phyloP scores from a whole-genome alignment of 1,140 invertebrate species.

The Manduca sexta region DNA sequence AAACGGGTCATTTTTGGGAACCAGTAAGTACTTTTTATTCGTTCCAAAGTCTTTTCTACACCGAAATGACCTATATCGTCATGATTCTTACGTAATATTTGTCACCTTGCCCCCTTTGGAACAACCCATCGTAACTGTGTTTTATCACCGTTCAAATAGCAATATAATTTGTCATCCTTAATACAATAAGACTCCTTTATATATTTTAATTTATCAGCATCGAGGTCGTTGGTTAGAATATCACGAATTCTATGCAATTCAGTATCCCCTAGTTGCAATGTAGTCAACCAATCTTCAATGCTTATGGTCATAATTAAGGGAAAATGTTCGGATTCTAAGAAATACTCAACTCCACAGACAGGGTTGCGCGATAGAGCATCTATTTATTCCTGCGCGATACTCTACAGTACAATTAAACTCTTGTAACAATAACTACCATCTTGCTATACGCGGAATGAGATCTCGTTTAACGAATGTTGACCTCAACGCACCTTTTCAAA shows the following conservation, averaged over 20 bases:
- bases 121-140: neutral
- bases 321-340: neutral
- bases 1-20: neutral
- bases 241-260: neutral
- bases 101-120: neutral
- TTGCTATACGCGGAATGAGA: constrained; percentile 27
- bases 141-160: neutral
- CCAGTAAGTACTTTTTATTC: neutral
- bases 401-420: constrained; percentile 33
- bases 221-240: neutral
- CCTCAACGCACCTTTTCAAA: constrained; percentile 1
- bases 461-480: constrained; percentile 18
- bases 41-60: neutral
- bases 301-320: neutral
- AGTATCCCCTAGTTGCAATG: neutral
- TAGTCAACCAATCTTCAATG: neutral
- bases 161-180: neutral
- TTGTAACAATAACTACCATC: constrained; percentile 39
- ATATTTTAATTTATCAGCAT: neutral
- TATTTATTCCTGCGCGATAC: constrained; percentile 30
- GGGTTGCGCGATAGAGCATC: constrained; percentile 24
- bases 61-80: neutral
- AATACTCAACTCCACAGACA: neutral
- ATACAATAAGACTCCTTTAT: neutral
- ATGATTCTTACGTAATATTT: neutral